phyloP scores from a whole-genome alignment of 2,797 vertebrate species.

The Ispidina picta region DNA sequence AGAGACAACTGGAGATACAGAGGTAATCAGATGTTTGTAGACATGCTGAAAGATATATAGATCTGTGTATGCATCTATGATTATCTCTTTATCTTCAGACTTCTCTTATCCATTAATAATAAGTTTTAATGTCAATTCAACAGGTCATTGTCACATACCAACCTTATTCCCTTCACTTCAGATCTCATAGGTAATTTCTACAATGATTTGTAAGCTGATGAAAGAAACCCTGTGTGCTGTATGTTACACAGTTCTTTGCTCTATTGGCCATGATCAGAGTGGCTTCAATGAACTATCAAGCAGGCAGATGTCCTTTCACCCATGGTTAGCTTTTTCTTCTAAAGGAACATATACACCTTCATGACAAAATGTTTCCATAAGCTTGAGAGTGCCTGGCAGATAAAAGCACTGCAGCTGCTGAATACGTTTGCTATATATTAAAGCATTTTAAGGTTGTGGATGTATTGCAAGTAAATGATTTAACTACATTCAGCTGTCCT shows the following conservation, averaged over 20 bases:
- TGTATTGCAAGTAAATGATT: constrained; percentile 75
- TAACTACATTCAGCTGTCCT: constrained; percentile 82
- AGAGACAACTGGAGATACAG: neutral
- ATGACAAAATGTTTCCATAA: neutral
- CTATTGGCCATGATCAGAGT: neutral
- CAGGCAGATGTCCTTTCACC: neutral
- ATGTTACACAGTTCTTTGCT: neutral
- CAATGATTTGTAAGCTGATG: neutral
- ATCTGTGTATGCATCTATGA: neutral
- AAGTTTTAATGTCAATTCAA: neutral
- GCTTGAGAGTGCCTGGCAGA: constrained; percentile 4
- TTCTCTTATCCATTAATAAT: neutral
- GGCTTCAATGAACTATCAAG: neutral
- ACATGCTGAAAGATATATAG: neutral
- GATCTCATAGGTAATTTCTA: neutral
- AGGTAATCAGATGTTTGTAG: neutral
- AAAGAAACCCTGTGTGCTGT: neutral
- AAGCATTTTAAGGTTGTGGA: constrained; percentile 69
- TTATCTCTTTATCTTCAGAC: neutral
- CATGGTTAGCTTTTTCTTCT: constrained; percentile 26
- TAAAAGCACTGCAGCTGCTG: constrained; percentile 63
- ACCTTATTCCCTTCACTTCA: neutral
- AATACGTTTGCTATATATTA: constrained; percentile 66
- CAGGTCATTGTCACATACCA: neutral
- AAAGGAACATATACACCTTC: neutral